Percentiles rank a stretch among this genome's conserved stretches.
These are phyloP conservation scores for Idaea straminata DNA, from an alignment of 2,888 invertebrate species.

Conservation along the genomic window DNA sequence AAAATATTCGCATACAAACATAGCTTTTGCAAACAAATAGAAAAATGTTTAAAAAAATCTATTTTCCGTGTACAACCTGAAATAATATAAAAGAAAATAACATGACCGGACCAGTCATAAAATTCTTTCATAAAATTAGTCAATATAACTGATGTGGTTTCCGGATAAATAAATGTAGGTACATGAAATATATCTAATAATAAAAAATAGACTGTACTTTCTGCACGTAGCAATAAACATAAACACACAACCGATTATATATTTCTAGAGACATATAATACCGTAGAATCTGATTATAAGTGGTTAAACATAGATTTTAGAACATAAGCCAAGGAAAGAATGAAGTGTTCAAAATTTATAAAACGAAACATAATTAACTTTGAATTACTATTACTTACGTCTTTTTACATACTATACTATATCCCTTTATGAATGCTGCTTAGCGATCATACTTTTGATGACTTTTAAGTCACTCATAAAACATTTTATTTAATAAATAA, in stretches of 20 bases:
- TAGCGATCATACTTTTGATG: neutral
- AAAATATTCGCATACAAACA: too few relatives aligned
- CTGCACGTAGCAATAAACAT: neutral
- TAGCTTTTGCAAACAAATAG: too few relatives aligned
- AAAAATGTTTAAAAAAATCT: too few relatives aligned
- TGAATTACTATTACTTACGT: neutral
- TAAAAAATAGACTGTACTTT: neutral
- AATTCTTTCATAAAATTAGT: neutral
- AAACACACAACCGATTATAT: neutral
- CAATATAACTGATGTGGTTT: neutral
- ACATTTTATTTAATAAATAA: neutral
- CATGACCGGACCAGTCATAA: conserved; percentile 4
- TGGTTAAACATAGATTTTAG: neutral
- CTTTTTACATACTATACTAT: neutral
- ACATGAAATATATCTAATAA: neutral
- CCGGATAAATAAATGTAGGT: neutral
- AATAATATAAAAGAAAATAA: conserved; percentile 4
- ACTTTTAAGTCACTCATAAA: too few relatives aligned
- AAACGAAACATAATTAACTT: neutral
- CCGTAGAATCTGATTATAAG: neutral
- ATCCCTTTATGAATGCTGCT: neutral
- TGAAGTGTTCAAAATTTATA: neutral
- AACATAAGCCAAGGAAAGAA: neutral
- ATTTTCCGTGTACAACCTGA: neutral
- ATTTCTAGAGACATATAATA: neutral